Evolutionary conservation across 2,113 vertebrate genomes (phyloP), one percentile per base, ranked within the genome.

Genomic region (Salvator merianae): DNA sequence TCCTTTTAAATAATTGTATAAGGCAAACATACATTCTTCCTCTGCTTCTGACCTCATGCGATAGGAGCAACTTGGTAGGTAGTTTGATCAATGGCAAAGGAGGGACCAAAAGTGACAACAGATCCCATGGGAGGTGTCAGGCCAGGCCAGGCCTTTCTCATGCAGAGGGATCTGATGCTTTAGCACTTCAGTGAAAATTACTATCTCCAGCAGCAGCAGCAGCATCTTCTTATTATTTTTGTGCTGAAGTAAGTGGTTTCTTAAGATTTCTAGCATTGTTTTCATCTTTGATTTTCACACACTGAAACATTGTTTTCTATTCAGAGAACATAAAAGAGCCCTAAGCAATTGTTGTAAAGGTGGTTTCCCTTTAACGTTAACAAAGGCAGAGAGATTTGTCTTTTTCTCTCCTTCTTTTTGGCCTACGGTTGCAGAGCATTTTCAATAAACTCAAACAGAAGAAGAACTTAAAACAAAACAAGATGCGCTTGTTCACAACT

Each of bases 351-450:
- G 16, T 83, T 47, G 53, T 74, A 63, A 81, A 80, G 62, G 83
- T 85, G 68, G 85, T 93, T 81, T 81, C 85, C 50, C 79, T 79
- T 91, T 87, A 86, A 75, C 81, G 68, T 90, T 72, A 66, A 83
- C 72, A 90, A 85, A 88, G 90, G 59, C 76, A 75, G 43, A 73
- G 8, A 80, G 7, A 0, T 80, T 90, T 83, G 72, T 82, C 66
- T 81, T 83, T 68, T 30, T 80, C 85, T 86, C 55, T 89, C 70
- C 73, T 40, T 68, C 30, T 24, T 71, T 53, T 32, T 73, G 70
- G 28, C 20, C 70, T 74, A 75, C 59, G 53, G 3, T 50, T 84
- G 65, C 55, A 80, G 59, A 62, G 81, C 65, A 77, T 63, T 86
- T 69, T 79, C 30, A 62, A 53, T 77, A 84, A 90, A 91, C 82